These are phyloP conservation scores for Sesamia nonagrioides DNA, from an alignment of 1,140 invertebrate genomes.

Conservation along the genomic window DNA sequence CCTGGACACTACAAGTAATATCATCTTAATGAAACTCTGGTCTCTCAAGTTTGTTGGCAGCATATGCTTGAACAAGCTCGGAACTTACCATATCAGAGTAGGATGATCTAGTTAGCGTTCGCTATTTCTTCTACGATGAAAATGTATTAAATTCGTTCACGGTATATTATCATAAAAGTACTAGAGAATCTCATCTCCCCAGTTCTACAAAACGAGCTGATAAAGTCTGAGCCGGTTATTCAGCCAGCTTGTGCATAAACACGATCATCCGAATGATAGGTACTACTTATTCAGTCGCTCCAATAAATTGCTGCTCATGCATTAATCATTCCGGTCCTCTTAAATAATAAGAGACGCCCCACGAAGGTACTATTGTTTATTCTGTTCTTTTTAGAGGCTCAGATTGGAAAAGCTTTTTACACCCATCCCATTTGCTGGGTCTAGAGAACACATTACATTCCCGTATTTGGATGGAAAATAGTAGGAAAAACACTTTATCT, in stretches of 20 bases:
- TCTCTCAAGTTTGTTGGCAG: conserved; percentile 13
- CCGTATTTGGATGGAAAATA: conserved; percentile 68
- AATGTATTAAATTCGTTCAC: neutral
- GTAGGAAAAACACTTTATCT: conserved; percentile 74
- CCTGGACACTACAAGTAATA: conserved; percentile 40
- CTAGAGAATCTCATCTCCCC: neutral
- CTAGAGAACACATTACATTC: conserved; percentile 71
- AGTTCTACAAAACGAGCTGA: conserved; percentile 1
- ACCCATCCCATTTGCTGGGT: conserved; percentile 73
- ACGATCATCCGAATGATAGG: conserved; percentile 75
- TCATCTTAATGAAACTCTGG: conserved; percentile 21
- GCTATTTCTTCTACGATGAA: neutral
- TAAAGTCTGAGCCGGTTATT: conserved; percentile 5
- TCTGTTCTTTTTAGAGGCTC: conserved; percentile 76
- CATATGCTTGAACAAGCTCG: conserved; percentile 16
- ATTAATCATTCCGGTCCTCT: conserved; percentile 81
- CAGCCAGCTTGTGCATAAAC: conserved; percentile 51
- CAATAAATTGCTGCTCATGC: conserved; percentile 80
- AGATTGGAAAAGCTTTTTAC: conserved; percentile 83
- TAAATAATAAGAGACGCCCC: conserved; percentile 84
- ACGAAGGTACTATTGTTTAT: conserved; percentile 80
- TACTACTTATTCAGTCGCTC: conserved; percentile 71
- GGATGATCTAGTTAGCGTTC: neutral
- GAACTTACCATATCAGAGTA: conserved; percentile 4
- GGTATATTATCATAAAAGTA: neutral